Percentiles rank a stretch among this genome's conserved stretches.
These are phyloP conservation scores for Maniola hyperantus DNA, from an alignment of 2,888 invertebrate genomes.

Conservation along the genomic window DNA sequence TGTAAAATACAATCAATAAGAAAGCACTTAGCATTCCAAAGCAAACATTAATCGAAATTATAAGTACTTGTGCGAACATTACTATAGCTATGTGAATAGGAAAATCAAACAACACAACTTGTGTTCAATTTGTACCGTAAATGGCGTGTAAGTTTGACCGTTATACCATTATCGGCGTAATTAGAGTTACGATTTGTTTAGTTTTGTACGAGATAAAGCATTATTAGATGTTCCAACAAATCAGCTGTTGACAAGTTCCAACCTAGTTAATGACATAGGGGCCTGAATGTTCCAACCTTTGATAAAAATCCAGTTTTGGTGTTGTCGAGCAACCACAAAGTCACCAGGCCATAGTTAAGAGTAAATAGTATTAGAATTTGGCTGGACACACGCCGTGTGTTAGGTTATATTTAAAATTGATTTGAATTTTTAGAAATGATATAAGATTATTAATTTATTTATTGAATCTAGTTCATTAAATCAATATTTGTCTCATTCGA, in stretches of 20 bases:
- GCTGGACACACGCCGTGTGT: too few species aligned
- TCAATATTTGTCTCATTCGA: too few species aligned
- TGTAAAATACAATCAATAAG: neutral
- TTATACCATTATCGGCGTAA: constrained; percentile 35
- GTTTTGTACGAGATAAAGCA: constrained; percentile 21
- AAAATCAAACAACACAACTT: constrained; percentile 33
- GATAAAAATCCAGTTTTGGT: neutral
- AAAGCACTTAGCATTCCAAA: constrained; percentile 6
- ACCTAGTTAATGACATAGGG: neutral
- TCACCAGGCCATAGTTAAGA: too few species aligned
- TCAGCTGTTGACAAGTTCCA: neutral
- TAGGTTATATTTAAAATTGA: too few species aligned
- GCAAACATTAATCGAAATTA: constrained; percentile 9
- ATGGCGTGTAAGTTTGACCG: constrained; percentile 33
- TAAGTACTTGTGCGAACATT: constrained; percentile 8
- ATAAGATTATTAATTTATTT: too few species aligned
- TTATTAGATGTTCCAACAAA: neutral
- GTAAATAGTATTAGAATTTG: too few species aligned
- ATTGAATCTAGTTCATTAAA: too few species aligned
- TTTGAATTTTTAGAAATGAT: too few species aligned
- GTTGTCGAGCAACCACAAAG: neutral
- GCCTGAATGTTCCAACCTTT: neutral
- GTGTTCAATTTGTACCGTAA: constrained; percentile 31
- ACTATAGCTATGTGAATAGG: constrained; percentile 18
- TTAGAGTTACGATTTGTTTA: constrained; percentile 28